Evolutionary conservation across 2,888 invertebrate species (phyloP).

Genomic region (Conchocele bisecta): DNA sequence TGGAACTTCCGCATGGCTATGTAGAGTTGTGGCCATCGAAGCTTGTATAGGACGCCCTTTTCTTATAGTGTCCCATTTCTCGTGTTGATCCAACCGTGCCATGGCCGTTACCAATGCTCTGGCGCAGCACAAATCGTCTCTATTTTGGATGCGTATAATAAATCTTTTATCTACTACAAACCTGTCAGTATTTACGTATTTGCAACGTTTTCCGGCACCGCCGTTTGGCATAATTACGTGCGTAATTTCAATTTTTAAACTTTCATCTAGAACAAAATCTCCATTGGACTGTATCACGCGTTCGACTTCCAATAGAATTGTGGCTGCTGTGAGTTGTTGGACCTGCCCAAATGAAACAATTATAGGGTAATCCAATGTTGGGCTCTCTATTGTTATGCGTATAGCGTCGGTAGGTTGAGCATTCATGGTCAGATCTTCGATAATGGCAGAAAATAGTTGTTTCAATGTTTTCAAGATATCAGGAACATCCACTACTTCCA

Average conservation of each 20-base stretch:
- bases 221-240: background rate
- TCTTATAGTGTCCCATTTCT: background rate
- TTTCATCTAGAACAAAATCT: no score
- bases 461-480: no score
- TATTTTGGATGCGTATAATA: background rate
- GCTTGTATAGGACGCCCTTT: background rate
- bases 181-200: background rate
- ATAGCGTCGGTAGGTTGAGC: no score
- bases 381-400: no score
- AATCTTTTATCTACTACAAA: background rate
- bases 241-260: background rate
- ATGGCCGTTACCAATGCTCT: conserved; percentile 9
- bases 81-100: background rate
- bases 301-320: no score
- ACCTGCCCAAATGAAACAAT: no score
- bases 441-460: no score
- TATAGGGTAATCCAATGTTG: no score
- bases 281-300: no score
- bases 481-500: no score
- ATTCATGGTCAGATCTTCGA: no score
- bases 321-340: no score
- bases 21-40: background rate
- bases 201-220: background rate
- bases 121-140: conserved; percentile 7
- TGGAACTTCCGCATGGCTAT: background rate